Evolutionary conservation across 2,113 vertebrate genomes (phyloP).

Genomic region (Castor canadensis): DNA sequence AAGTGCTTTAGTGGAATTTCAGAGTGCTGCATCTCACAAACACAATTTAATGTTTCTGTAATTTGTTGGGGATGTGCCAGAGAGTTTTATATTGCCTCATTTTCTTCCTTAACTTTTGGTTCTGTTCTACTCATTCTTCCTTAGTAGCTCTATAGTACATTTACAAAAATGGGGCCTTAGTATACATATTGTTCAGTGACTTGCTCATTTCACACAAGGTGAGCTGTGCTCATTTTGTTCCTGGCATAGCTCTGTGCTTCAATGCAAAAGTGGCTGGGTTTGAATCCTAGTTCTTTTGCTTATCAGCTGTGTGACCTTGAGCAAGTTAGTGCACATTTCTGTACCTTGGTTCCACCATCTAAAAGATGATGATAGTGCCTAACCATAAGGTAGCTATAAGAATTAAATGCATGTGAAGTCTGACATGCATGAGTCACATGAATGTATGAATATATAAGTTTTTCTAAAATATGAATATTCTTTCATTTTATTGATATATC

Average conservation of each 20-base stretch:
- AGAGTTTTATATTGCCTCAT: neutral
- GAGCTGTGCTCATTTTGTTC: neutral
- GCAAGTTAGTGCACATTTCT: neutral
- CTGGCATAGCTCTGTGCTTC: neutral
- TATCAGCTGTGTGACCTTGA: neutral
- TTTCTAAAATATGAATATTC: neutral
- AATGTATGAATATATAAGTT: neutral
- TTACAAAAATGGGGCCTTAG: neutral
- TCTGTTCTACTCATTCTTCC: conserved; percentile 15
- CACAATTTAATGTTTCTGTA: conserved; percentile 27
- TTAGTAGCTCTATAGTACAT: neutral
- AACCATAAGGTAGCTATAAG: neutral
- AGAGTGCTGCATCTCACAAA: neutral
- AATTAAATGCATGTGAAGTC: neutral
- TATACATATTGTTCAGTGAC: neutral
- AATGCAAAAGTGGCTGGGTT: neutral
- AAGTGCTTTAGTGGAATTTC: neutral
- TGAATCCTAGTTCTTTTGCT: neutral
- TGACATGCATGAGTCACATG: neutral
- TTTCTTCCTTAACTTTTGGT: conserved; percentile 45
- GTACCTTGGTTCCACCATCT: neutral
- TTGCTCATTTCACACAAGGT: neutral
- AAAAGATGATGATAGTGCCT: neutral
- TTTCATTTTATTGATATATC: neutral
- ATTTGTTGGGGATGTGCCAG: conserved; percentile 44